These are phyloP conservation scores for Mythimna lalbum DNA, from an alignment of 2,888 invertebrate species.

Conservation along the genomic window DNA sequence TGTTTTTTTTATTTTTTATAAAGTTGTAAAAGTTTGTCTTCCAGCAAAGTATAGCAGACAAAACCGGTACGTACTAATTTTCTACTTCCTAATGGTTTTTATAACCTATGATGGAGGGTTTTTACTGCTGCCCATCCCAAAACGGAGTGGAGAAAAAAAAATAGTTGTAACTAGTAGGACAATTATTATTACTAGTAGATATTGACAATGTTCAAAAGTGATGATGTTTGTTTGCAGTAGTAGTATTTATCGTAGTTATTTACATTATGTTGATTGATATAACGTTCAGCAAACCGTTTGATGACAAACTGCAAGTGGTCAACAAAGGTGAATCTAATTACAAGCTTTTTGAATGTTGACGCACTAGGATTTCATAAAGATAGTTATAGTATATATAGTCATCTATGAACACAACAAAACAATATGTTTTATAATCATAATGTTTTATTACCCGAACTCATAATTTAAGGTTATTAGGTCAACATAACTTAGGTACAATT, in stretches of 20 bases:
- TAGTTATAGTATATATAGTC: background rate
- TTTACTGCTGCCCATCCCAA: too few species aligned
- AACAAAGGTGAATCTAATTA: background rate
- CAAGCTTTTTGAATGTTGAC: constrained; percentile 12
- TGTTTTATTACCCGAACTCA: background rate
- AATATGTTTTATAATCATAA: background rate
- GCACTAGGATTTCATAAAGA: constrained; percentile 27
- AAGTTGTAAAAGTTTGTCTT: background rate
- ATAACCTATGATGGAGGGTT: too few species aligned
- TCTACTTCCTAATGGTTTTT: too few species aligned
- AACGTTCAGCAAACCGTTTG: background rate
- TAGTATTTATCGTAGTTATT: background rate
- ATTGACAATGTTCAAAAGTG: background rate
- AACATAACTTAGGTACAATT: too few species aligned
- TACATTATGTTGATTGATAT: background rate
- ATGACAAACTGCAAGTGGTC: constrained; percentile 9
- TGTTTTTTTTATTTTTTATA: background rate
- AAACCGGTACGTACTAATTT: too few species aligned
- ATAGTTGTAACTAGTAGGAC: background rate
- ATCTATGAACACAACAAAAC: background rate
- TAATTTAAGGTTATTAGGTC: too few species aligned
- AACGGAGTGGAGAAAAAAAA: background rate
- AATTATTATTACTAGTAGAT: too few species aligned
- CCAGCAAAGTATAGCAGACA: too few species aligned
- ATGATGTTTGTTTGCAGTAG: background rate